Base-by-base conservation (phyloP, 1,140 invertebrate species). In the Hetaerina americana region DNA sequence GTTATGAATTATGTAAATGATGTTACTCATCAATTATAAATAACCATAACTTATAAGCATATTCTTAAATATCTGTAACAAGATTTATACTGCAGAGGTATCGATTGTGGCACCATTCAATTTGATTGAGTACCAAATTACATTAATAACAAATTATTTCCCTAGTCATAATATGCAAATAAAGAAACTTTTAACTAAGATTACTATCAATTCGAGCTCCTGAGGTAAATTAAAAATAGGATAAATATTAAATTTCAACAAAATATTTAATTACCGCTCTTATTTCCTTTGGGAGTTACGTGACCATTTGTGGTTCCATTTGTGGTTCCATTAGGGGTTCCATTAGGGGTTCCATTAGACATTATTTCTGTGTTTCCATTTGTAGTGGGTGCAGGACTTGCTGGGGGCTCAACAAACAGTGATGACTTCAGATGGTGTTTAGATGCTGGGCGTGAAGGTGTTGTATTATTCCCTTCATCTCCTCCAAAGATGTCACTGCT, bases 401-500 rank as follows among this genome's bases (percentile, higher is more conserved):
- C 15, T 5, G 40, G 40, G 2, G 40, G 40, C 10, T 57, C 40
- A 57, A n/a, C 10, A 57, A 57, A 57, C 3, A 57, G 40, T 3
- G 40, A 57, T 57, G 40, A 57, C 40, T 12, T 57, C 15, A 57
- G 40, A n/a, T 57, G 40, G 10, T 57, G 15, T 57, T 57, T 57
- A n/a, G n/a, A n/a, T 12, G 22, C 40, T 18, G 40, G 40, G 40
- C 40, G 79, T 72, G 49, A 67, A 67, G 31, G 25, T 18, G 70
- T 27, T 6, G 40, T 40, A 26, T 66, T 74, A 26, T 66, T 74
- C 18, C 25, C 73, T 8, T 72, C 73, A 15, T 69, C 27, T 0
- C 71, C 75, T 25, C 85, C 86, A 77, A 88, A 88, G 73, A 88
- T 87, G 78, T 88, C 86, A 76, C 85, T 87, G 75, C 83, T 85